Base-by-base conservation (phyloP, 2,888 invertebrate genomes). In the Pristionchus exspectatus region DNA sequence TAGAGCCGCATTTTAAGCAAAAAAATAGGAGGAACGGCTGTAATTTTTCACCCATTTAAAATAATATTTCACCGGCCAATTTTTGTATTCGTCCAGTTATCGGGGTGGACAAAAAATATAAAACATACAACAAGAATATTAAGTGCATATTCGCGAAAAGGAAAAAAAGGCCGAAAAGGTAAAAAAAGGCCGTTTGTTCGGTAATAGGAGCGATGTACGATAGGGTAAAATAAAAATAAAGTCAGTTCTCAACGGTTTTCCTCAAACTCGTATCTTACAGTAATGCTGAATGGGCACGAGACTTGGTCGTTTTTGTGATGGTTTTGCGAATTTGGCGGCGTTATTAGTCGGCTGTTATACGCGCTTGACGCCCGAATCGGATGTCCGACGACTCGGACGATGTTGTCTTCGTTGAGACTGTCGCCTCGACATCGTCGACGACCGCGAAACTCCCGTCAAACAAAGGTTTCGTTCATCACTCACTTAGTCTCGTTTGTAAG, bases 261-360 rank as follows among this genome's bases (percentile, higher is more conserved):
- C 84, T 84, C 56, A 84, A 84, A 84, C 56, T 54, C 24, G 10
- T 14, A 2, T 27, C 84, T 84, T 84, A 84, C 84, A 54, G 84
- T 84, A 59, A 21, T 16, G 27, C 5, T 21, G 10, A 5, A 21
- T 12, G n/a, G 44, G 30, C 44, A 44, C 84, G 84, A 33, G 84
- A 50, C 21, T 81, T 12, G n/a, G 1, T 1, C 72, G n/a, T 81
- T 81, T 44, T n/a, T 14, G 81, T 2, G 44, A 38, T 2, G 59
- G 21, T 5, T 14, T 21, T 38, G 3, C 30, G 56, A 3, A 1
- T 84, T 56, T 56, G 54, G 30, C 56, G 16, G 21, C 27, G 7
- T 83, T 84, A 7, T 7, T 21, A 24, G 54, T 54, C 56, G 30
- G 16, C 5, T 27, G 21, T 18, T 7, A 33, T 3, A 27, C 81